These are phyloP conservation scores for Cataglyphis albicans DNA, from an alignment of 2,888 invertebrate species.

Conservation along the genomic window DNA sequence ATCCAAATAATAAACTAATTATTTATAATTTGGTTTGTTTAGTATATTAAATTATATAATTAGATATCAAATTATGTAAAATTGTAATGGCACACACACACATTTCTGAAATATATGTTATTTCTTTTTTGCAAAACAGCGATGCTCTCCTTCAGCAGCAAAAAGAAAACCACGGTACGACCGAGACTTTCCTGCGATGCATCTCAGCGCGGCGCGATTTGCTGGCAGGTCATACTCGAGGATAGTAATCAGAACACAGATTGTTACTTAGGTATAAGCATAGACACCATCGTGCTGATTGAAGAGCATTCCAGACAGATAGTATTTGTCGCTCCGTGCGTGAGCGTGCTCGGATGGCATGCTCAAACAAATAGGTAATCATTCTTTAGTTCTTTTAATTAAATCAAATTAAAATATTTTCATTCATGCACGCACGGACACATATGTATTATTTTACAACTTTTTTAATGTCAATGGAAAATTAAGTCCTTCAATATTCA, in stretches of 20 bases:
- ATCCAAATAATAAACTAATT: background rate
- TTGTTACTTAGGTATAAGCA: constrained; percentile 94
- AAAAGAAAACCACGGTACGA: constrained; percentile 92
- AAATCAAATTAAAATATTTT: background rate
- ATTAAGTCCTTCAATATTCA: background rate
- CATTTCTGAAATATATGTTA: background rate
- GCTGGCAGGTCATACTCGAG: constrained; percentile 93
- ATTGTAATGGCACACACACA: background rate
- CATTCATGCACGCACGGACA: no score
- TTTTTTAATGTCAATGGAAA: constrained; percentile 3
- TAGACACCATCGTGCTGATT: constrained; percentile 94
- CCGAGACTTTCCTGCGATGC: constrained; percentile 92
- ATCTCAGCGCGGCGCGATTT: constrained; percentile 91
- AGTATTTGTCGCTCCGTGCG: constrained; percentile 94
- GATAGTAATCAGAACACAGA: constrained; percentile 91
- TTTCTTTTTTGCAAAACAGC: constrained; percentile 86
- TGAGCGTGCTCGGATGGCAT: constrained; percentile 92
- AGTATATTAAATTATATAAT: background rate
- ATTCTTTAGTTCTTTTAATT: background rate
- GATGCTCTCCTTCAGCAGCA: constrained; percentile 91
- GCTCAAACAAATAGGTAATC: constrained; percentile 87
- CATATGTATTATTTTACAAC: background rate
- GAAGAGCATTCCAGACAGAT: constrained; percentile 94
- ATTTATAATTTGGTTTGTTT: background rate
- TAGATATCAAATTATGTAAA: background rate